Evolutionary conservation across 2,797 vertebrate genomes (phyloP).

Genomic region (Macrochelys suwanniensis): DNA sequence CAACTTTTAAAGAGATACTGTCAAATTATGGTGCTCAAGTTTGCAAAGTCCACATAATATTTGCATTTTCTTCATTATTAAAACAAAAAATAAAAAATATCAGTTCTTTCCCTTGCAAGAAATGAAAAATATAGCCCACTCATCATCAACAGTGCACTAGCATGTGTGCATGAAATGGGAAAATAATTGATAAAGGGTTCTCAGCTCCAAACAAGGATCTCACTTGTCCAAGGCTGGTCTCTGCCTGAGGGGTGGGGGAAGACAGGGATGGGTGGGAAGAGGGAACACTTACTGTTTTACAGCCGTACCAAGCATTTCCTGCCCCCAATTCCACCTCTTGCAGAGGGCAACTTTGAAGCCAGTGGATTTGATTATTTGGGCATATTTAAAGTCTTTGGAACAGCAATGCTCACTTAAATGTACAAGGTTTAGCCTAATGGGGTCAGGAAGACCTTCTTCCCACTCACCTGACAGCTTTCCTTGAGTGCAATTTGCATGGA

Average conservation of each 20-base stretch:
- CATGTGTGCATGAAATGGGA: neutral
- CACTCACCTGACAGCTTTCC: neutral
- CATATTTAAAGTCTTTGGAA: neutral
- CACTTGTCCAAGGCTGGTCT: slow-evolving; percentile 6
- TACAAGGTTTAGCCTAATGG: neutral
- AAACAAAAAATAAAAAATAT: neutral
- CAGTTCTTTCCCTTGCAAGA: neutral
- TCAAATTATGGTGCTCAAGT: neutral
- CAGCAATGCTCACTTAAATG: fast-evolving
- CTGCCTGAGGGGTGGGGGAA: too few relatives aligned
- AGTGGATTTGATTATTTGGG: neutral
- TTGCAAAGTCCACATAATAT: neutral
- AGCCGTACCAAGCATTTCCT: neutral
- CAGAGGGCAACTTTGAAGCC: neutral
- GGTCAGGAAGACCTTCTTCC: neutral
- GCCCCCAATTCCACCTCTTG: neutral
- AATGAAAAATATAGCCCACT: neutral
- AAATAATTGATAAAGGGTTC: neutral
- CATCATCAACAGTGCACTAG: neutral
- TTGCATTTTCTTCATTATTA: neutral
- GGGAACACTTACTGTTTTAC: neutral
- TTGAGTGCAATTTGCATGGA: neutral
- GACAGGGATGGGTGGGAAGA: neutral
- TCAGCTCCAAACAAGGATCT: neutral
- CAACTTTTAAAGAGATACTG: neutral